phyloP scores from a whole-genome alignment of 2,113 vertebrate species.

The Gymnobelideus leadbeateri region DNA sequence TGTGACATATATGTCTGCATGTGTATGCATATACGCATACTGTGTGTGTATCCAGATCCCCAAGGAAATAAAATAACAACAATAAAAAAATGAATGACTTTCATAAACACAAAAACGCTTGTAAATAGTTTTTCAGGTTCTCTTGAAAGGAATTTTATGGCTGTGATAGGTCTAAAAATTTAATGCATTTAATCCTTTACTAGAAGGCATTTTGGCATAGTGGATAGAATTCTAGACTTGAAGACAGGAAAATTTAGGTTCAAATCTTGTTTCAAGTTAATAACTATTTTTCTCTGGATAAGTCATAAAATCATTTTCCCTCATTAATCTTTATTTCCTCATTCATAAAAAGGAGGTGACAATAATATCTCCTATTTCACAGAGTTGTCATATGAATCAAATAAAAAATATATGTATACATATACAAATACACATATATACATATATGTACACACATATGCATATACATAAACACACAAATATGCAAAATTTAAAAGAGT shows the following conservation, averaged over 20 bases:
- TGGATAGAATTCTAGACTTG: neutral
- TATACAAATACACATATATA: neutral
- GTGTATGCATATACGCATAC: neutral
- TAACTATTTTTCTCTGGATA: neutral
- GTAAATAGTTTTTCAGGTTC: neutral
- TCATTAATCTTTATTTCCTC: neutral
- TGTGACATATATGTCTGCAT: too few relatives aligned
- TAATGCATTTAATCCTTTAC: neutral
- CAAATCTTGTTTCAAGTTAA: neutral
- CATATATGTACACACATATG: too few relatives aligned
- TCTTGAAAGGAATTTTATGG: conserved; percentile 24
- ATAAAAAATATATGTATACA: neutral
- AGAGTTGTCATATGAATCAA: neutral
- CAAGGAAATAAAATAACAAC: conserved; percentile 26
- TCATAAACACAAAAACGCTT: conserved; percentile 11
- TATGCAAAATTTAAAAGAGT: neutral
- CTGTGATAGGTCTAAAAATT: neutral
- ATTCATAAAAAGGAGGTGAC: neutral
- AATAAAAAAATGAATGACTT: conserved; percentile 22
- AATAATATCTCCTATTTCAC: neutral
- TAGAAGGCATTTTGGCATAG: neutral
- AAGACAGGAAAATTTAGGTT: neutral
- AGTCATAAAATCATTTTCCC: neutral
- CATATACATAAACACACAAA: neutral
- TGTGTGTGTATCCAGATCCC: too few relatives aligned